Evolutionary conservation across 2,797 vertebrate species (phyloP).

Genomic region (Amblyraja radiata): DNA sequence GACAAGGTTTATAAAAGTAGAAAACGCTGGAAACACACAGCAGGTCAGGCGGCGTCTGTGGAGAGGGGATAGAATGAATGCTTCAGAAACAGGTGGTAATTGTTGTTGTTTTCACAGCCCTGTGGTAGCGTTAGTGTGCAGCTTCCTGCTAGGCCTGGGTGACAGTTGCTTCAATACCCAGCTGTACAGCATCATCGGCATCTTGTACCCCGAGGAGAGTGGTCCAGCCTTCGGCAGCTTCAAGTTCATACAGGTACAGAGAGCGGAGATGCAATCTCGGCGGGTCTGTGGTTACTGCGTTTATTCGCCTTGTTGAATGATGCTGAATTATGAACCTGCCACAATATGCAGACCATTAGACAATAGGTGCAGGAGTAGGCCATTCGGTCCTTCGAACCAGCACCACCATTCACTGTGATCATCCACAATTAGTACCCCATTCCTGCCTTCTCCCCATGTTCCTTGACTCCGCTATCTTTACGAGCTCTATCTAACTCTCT

Average conservation of each 20-base stretch:
- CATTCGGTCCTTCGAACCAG: no score
- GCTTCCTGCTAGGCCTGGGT: conserved; percentile 68
- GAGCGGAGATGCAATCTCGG: not conserved
- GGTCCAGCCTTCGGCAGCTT: conserved; percentile 69
- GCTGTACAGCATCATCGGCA: conserved; percentile 69
- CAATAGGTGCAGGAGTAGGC: no score
- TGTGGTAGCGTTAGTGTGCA: conserved; percentile 64
- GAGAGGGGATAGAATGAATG: no score
- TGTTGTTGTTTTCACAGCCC: conserved; percentile 48
- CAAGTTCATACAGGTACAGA: conserved; percentile 71
- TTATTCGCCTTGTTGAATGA: not conserved
- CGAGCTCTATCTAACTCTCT: no score
- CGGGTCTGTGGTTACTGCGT: not conserved
- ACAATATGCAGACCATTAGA: not conserved
- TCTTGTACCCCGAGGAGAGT: conserved; percentile 62
- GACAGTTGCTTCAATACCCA: conserved; percentile 76
- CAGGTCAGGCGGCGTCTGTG: no score
- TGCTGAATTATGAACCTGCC: not conserved
- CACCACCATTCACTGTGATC: no score
- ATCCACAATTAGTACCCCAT: no score
- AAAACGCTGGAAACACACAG: no score
- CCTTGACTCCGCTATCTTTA: no score
- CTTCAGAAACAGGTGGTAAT: conserved; percentile 27
- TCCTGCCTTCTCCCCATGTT: no score
- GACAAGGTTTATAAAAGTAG: no score